phyloP scores from a whole-genome alignment of 1,140 invertebrate species.

The Oncopeltus fasciatus region DNA sequence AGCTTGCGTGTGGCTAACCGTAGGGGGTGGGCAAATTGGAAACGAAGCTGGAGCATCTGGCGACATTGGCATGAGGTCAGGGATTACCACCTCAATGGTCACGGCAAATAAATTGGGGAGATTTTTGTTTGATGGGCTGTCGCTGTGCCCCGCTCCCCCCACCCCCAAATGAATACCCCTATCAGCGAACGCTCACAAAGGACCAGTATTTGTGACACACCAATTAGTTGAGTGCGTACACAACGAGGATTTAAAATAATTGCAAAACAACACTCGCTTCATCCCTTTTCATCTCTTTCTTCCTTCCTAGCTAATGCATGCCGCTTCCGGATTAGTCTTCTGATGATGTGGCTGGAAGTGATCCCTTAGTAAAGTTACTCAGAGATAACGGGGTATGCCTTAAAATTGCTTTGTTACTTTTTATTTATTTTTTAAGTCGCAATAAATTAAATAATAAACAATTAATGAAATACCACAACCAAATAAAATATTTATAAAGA shows the following conservation, averaged over 20 bases:
- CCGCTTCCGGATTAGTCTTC: too few relatives aligned
- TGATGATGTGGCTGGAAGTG: too few relatives aligned
- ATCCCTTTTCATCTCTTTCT: not conserved
- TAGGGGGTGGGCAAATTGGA: not conserved
- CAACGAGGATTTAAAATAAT: slow-evolving; percentile 3
- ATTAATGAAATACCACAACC: too few relatives aligned
- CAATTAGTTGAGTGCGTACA: not conserved
- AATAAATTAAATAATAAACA: too few relatives aligned
- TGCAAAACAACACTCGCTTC: not conserved
- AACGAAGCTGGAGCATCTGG: not conserved
- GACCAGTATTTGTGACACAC: not conserved
- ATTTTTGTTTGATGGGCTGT: not conserved
- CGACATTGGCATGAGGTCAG: not conserved
- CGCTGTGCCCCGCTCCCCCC: not conserved
- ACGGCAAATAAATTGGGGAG: not conserved
- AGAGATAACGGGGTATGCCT: too few relatives aligned
- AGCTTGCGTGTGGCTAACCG: not conserved
- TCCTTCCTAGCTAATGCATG: too few relatives aligned
- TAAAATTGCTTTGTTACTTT: too few relatives aligned
- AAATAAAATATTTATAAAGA: too few relatives aligned
- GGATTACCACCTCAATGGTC: not conserved
- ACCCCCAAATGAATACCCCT: not conserved
- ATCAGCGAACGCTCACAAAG: not conserved
- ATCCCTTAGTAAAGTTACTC: too few relatives aligned
- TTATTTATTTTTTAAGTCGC: too few relatives aligned